A percentile compares a stretch with the other conserved stretches of the same genome.
Conservation (phyloP, 1,140 invertebrate species). For the Trichonephila clavata region DNA sequence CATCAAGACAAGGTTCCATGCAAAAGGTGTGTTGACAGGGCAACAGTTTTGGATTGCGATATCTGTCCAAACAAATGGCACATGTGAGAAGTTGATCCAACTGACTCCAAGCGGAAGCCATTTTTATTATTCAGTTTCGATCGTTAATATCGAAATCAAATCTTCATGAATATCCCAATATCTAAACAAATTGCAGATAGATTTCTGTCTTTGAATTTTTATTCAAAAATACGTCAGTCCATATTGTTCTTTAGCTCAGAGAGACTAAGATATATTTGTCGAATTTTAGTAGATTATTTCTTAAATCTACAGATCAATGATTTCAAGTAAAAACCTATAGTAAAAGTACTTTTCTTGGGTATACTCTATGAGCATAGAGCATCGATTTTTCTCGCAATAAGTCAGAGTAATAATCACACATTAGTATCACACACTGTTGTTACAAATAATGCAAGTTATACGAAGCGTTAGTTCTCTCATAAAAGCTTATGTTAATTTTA, state of each 20-base stretch:
- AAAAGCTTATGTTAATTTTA: constrained; percentile 66
- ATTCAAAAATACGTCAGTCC: not conserved
- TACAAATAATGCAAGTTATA: constrained; percentile 68
- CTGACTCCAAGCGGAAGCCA: constrained; percentile 83
- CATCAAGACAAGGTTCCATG: constrained; percentile 98
- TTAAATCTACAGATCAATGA: not conserved
- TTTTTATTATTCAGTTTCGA: constrained; percentile 47
- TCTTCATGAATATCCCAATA: not conserved
- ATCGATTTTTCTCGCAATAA: not conserved
- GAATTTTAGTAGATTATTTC: not conserved
- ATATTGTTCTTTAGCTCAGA: not conserved
- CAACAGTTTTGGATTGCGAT: constrained; percentile 96
- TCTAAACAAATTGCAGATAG: too few relatives aligned
- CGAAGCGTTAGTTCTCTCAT: constrained; percentile 71
- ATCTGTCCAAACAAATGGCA: constrained; percentile 98
- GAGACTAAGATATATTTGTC: not conserved
- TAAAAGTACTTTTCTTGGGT: not conserved
- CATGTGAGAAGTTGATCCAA: constrained; percentile 98
- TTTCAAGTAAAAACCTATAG: not conserved
- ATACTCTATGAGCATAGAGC: not conserved
- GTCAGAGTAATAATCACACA: not conserved
- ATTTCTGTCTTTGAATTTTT: too few relatives aligned
- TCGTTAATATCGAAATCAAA: not conserved
- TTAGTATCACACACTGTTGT: constrained; percentile 69
- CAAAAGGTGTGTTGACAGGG: constrained; percentile 99